Percentiles rank a stretch among this genome's conserved stretches.
Evolutionary conservation across 2,113 vertebrate genomes (phyloP).

Genomic region (Haplochromis burtoni): DNA sequence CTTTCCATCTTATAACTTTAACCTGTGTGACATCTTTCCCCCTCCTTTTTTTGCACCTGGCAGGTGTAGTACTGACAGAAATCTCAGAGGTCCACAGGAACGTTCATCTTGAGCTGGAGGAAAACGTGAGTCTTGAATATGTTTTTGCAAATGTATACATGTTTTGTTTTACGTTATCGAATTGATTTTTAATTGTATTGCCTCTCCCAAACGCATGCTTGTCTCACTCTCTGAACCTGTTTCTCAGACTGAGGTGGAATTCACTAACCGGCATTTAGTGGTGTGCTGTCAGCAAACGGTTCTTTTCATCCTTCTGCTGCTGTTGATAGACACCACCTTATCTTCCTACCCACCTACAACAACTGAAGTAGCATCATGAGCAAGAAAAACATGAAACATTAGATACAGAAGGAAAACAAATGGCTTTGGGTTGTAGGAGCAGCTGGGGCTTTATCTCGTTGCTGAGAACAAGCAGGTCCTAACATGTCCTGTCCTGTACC

Average conservation of each 20-base stretch:
- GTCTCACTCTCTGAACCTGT: not conserved
- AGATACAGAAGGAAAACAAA: conserved; percentile 1
- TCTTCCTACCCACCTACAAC: not conserved
- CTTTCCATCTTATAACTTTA: not conserved
- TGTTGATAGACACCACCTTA: not conserved
- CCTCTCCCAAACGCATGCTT: not conserved
- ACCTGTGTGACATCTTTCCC: not conserved
- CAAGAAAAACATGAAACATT: not conserved
- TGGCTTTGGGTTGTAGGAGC: not conserved
- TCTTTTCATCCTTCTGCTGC: not conserved
- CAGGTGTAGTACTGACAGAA: conserved; percentile 88
- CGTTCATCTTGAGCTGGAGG: conserved; percentile 85
- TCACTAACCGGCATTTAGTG: not conserved
- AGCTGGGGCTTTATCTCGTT: conserved; percentile 13
- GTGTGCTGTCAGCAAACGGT: not conserved
- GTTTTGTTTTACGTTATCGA: not conserved
- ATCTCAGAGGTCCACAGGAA: conserved; percentile 90
- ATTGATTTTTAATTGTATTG: not conserved
- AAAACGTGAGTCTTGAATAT: conserved; percentile 78
- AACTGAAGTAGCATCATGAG: not conserved
- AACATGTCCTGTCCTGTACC: conserved; percentile 46
- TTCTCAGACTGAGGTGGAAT: not conserved
- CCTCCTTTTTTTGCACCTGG: not conserved
- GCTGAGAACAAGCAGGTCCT: conserved; percentile 42
- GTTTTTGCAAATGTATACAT: not conserved